Evolutionary conservation across 2,888 invertebrate genomes (phyloP), one percentile per base, ranked within the genome.

Genomic region (Cephus nigrinus): DNA sequence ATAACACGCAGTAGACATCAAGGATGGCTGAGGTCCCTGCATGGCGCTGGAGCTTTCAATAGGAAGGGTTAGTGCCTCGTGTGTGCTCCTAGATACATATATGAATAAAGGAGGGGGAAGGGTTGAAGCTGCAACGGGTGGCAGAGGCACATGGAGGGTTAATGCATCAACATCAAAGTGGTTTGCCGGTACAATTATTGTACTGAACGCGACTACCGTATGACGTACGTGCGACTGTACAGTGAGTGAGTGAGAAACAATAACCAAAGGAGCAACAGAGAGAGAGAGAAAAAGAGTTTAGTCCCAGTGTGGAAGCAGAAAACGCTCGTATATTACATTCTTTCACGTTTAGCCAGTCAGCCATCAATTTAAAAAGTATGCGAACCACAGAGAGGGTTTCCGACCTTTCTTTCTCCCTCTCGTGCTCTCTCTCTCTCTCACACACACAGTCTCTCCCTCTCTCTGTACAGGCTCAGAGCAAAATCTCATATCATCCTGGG

Each of bases 161-260:
- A 89, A 90, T 90, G 87, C 89, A 90, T 90, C 88, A 88, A 89
- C 88, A 90, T 90, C 89, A 90, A 90, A 90, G 90, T 88, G 85
- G 86, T 85, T 86, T 82, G 84, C 83, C 76, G 84, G 85, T 86
- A 86, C 88, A 89, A 89, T 89, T 88, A 90, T 90, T 89, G 87
- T 88, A 86, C 86, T 88, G 87, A 84, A 86, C 85, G 85, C 83
- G 82, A 82, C 80, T 80, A 83, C 80, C 82, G 31, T 71, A 33
- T 33, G 71, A 33, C 71, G 71, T 33, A 31, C 11, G 3, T 11
- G 15, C 11, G 31, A 55, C 55, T 23, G 55, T 55, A 23, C 55
- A 55, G 9, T 55, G 55, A 55, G 55, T 55, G 55, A 55, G 55
- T 9, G 23, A 55, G 55, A 55, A 55, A 23, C 55, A 55, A 55